A percentile compares a stretch with the other conserved stretches of the same genome.
Evolutionary conservation across 2,888 invertebrate genomes (phyloP).

Genomic region (Orthosia gracilis): DNA sequence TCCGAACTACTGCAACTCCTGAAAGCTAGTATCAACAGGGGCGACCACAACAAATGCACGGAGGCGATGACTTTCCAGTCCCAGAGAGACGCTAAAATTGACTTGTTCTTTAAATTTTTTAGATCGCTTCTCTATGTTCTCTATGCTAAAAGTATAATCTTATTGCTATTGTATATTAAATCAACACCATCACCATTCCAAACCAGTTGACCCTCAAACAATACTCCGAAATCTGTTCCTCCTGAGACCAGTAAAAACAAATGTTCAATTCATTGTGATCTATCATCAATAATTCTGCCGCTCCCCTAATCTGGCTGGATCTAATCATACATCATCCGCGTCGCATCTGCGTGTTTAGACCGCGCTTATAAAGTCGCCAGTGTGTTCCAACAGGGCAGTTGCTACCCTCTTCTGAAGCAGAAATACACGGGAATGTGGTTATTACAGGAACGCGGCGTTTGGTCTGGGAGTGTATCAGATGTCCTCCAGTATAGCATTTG

Average conservation of each 20-base stretch:
- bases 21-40: too few relatives aligned
- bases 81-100: too few relatives aligned
- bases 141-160: neutral
- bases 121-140: neutral
- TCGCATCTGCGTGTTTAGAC: constrained; percentile 83
- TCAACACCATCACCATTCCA: constrained; percentile 28
- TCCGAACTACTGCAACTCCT: too few relatives aligned
- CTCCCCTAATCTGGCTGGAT: constrained; percentile 79
- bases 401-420: constrained; percentile 65
- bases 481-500: neutral
- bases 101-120: neutral
- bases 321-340: constrained; percentile 85
- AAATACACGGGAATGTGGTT: constrained; percentile 37
- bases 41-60: too few relatives aligned
- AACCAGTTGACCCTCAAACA: constrained; percentile 46
- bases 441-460: constrained; percentile 2
- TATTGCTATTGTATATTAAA: neutral
- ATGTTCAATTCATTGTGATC: constrained; percentile 66
- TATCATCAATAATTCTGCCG: constrained; percentile 66
- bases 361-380: constrained; percentile 82
- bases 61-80: too few relatives aligned
- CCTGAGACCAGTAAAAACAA: constrained; percentile 69
- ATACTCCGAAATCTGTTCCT: constrained; percentile 47
- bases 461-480: neutral
- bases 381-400: constrained; percentile 80